Conservation (phyloP, 2,888 invertebrate genomes). For the Ectemnius cavifrons region DNA sequence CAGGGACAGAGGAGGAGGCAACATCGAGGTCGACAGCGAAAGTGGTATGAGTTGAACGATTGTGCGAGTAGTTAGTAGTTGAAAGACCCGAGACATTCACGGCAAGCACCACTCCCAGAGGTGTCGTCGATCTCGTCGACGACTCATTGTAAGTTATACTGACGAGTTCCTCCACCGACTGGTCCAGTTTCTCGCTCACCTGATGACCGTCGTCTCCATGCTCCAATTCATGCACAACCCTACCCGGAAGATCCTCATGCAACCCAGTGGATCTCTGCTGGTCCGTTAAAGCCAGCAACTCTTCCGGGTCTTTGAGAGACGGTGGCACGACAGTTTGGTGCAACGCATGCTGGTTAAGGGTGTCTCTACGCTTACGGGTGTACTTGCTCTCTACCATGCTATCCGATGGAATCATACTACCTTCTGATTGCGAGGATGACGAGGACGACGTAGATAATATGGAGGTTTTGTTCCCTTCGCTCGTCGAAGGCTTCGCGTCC, state of each 20-base stretch:
- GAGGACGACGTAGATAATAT: constrained; percentile 84
- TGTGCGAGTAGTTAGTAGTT: constrained; percentile 50
- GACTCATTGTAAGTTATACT: constrained; percentile 4
- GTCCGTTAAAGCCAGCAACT: constrained; percentile 20
- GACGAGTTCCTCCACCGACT: constrained; percentile 9
- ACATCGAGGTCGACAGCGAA: constrained; percentile 36
- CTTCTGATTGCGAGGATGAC: constrained; percentile 81
- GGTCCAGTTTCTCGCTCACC: constrained; percentile 21
- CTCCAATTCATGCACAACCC: constrained; percentile 61
- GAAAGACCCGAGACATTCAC: constrained; percentile 43
- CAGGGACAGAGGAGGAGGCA: constrained; percentile 41
- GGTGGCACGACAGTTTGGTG: constrained; percentile 69
- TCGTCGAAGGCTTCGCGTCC: constrained; percentile 85
- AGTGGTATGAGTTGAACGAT: constrained; percentile 42
- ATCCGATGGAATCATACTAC: constrained; percentile 76
- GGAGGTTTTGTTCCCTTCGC: constrained; percentile 86
- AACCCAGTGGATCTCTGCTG: constrained; percentile 37
- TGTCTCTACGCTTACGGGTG: constrained; percentile 86
- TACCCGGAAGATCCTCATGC: constrained; percentile 60
- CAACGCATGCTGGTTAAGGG: constrained; percentile 81
- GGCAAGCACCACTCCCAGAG: constrained; percentile 27
- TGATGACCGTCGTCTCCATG: constrained; percentile 40
- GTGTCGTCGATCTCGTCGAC: constrained; percentile 32
- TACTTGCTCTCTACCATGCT: constrained; percentile 67
- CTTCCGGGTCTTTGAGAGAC: constrained; percentile 35